Percentiles rank a stretch among this genome's conserved stretches.
Evolutionary conservation across 2,888 invertebrate genomes (phyloP).

Genomic region (Pilophorus perplexus): DNA sequence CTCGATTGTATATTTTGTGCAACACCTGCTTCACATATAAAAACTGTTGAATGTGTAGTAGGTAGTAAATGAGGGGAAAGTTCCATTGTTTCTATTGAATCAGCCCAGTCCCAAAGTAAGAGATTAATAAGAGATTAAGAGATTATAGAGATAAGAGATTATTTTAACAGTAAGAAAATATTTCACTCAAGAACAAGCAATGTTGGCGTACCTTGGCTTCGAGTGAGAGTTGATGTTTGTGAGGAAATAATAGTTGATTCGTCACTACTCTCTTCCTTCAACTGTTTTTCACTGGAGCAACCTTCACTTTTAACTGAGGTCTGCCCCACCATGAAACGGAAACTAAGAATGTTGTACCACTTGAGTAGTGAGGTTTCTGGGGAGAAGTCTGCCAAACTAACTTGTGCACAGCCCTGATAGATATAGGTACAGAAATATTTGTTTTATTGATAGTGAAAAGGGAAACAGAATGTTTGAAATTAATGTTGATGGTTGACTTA

Average conservation of each 20-base stretch:
- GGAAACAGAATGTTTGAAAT: background rate
- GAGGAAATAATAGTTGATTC: constrained; percentile 96
- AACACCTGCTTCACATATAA: too few relatives aligned
- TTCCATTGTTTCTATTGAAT: too few relatives aligned
- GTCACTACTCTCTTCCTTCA: constrained; percentile 87
- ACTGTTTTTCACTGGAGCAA: constrained; percentile 39
- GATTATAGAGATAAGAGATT: background rate
- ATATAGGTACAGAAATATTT: too few relatives aligned
- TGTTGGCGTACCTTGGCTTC: constrained; percentile 75
- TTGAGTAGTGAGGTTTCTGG: constrained; percentile 75
- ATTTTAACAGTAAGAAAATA: background rate
- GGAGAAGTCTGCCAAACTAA: constrained; percentile 91
- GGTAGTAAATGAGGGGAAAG: too few relatives aligned
- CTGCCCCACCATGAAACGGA: constrained; percentile 65
- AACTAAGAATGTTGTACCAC: constrained; percentile 94
- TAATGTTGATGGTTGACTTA: background rate
- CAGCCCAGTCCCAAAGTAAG: too few relatives aligned
- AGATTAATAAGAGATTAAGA: too few relatives aligned
- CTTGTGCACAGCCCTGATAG: constrained; percentile 93
- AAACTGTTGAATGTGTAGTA: too few relatives aligned
- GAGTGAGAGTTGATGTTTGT: constrained; percentile 90
- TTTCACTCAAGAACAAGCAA: background rate
- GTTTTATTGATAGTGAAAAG: too few relatives aligned
- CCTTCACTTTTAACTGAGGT: constrained; percentile 36
- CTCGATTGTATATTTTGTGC: constrained; percentile 57